These are phyloP conservation scores for Harmothoe impar DNA, from an alignment of 2,888 invertebrate genomes.

Conservation along the genomic window DNA sequence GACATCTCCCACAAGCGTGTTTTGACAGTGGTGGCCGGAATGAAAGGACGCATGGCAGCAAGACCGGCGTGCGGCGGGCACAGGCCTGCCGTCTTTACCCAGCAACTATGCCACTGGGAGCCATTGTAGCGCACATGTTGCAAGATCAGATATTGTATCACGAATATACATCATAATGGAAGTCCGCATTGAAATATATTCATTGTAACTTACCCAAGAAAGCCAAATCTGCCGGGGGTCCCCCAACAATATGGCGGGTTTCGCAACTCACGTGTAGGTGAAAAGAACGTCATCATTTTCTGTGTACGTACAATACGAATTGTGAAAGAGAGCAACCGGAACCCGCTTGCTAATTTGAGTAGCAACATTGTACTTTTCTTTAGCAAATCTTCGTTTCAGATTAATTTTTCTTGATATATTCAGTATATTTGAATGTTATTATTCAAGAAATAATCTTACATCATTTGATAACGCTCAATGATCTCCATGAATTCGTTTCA, in stretches of 20 bases:
- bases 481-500: background rate
- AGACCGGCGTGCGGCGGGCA: background rate
- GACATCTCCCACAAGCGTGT: no score
- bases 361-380: no score
- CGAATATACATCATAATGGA: background rate
- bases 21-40: background rate
- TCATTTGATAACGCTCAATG: no score
- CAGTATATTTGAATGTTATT: no score
- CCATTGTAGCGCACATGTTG: background rate
- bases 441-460: no score
- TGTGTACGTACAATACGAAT: background rate
- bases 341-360: no score
- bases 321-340: no score
- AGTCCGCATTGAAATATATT: background rate
- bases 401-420: no score
- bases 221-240: background rate
- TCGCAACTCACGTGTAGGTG: slow-evolving; percentile 60
- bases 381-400: no score
- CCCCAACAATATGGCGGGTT: slow-evolving; percentile 64
- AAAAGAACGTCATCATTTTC: slow-evolving; percentile 49
- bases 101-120: no score
- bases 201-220: slow-evolving; percentile 47
- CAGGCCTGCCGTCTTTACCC: background rate
- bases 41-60: background rate
- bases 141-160: background rate